Conservation (phyloP, 2,888 invertebrate genomes). For the Gibbula magus region DNA sequence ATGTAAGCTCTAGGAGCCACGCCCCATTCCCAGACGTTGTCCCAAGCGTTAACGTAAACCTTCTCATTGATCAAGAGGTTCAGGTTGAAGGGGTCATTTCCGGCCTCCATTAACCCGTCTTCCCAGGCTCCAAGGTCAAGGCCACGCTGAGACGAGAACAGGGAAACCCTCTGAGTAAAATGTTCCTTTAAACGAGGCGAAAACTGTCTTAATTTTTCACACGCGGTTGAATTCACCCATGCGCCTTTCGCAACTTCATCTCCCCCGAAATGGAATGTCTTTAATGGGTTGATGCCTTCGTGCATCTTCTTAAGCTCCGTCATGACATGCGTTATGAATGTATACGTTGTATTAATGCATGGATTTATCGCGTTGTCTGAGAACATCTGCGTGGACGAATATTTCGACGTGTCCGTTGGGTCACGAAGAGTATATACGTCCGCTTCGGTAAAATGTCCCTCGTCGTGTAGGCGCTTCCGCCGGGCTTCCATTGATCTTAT, state of each 20-base stretch:
- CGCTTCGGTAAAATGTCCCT: slow-evolving; percentile 21
- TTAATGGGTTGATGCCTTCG: slow-evolving; percentile 53
- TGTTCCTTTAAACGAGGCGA: neutral
- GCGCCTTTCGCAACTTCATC: slow-evolving; percentile 65
- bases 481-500: slow-evolving; percentile 58
- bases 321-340: slow-evolving; percentile 45
- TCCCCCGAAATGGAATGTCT: slow-evolving; percentile 68
- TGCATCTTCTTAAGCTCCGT: slow-evolving; percentile 54
- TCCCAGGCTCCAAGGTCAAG: slow-evolving; percentile 47
- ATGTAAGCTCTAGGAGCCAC: slow-evolving; percentile 54
- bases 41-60: slow-evolving; percentile 64
- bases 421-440: slow-evolving; percentile 43
- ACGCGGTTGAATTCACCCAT: slow-evolving; percentile 45
- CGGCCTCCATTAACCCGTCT: slow-evolving; percentile 40
- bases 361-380: slow-evolving; percentile 59
- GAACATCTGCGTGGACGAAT: slow-evolving; percentile 51
- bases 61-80: slow-evolving; percentile 41
- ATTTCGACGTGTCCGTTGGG: slow-evolving; percentile 40
- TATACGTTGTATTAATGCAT: slow-evolving; percentile 40
- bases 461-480: slow-evolving; percentile 15
- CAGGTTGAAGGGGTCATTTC: slow-evolving; percentile 25
- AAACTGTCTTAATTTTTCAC: slow-evolving; percentile 22
- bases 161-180: neutral
- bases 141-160: slow-evolving; percentile 16
- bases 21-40: slow-evolving; percentile 62